Evolutionary conservation across 2,113 vertebrate species (phyloP), one percentile per base, ranked within the genome.

Genomic region (Aspiorhynchus laticeps): DNA sequence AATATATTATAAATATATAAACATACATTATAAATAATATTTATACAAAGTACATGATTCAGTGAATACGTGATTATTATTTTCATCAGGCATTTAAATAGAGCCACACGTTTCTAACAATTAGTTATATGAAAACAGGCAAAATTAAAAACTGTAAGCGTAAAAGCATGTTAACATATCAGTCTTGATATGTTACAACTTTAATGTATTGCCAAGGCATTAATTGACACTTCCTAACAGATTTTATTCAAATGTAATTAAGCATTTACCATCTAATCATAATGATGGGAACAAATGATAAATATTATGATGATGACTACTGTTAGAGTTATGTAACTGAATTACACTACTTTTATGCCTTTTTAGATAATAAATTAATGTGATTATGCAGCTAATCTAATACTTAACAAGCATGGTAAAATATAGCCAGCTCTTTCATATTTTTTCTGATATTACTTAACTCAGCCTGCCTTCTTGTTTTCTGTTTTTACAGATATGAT

Each of bases 401-500:
- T 38, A 33, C n/a, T 56, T 26, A 24, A n/a, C 17, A 80, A 38
- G 19, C 8, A 53, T 38, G 19, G 21, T 31, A 41, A 24, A 38
- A 73, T 24, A 38, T 11, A 12, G 33, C 8, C 19, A 24, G 33
- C 19, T 24, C 9, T 12, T 73, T 73, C 21, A 21, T 73, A 19
- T 73, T 73, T 71, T 73, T 3, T 24, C 8, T 38, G 8, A 21
- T 24, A 73, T 73, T 24, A 24, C 1, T 73, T 24, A 73, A 38
- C 67, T 71, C 33, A 38, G 17, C 17, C 17, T 80, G 19, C 43
- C 53, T 38, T 59, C 56, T 24, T 36, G 51, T 56, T 80, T n/a
- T 67, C 21, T 85, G 8, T 83, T 88, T 28, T 89, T 4, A 43
- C 88, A 95, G 95, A 53, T 56, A 24, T 10, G 77, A 88, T 84